Base-by-base conservation (phyloP, 2,113 vertebrate genomes). In the Shinisaurus crocodilurus region DNA sequence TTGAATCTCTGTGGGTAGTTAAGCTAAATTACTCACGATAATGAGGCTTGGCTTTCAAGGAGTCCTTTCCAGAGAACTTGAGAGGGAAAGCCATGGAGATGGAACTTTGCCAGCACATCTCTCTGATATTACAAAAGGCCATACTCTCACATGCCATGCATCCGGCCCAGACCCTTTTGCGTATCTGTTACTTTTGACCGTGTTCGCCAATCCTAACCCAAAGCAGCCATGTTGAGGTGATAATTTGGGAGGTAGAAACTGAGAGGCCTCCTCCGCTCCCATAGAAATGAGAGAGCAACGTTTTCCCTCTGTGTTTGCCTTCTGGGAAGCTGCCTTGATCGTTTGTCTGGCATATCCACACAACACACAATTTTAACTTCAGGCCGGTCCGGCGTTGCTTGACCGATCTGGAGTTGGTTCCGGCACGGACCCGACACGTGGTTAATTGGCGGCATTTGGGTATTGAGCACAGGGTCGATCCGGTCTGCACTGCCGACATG, bases 1-100 rank as follows among this genome's bases (percentile, higher is more conserved):
- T 86, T 83, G 94, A 95, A 93, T 91, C 90, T 92, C 79, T 5
- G 82, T 0, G 50, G 60, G 91, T 9, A 89, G 92, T 92, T 92
- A 92, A 84, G 82, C 81, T 90, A 75, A 94, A 94, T 94, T 88
- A 93, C 88, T 48, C 4, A 0, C n/a, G 92, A 93, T 83, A 91
- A 91, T 88, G 89, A 90, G 88, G 37, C n/a, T 54, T 16, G 90
- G 91, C 89, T 87, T 90, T 93, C 1, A 0, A n/a, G 50, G 60
- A 87, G n/a, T 34, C 70, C 60, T 23, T 82, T 92, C 29, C 0
- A 6, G 3, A 43, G 81, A 93, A 90, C 29, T 15, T 25, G n/a
- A 77, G 43, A 82, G 16, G 60, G 65, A 34, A 92, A 90, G 67
- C 83, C 20, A 40, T 34, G 29, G 25, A 32, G 0, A 20, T 88